Evolutionary conservation across 2,797 vertebrate species (phyloP).

Genomic region (Acanthurus lineatus): DNA sequence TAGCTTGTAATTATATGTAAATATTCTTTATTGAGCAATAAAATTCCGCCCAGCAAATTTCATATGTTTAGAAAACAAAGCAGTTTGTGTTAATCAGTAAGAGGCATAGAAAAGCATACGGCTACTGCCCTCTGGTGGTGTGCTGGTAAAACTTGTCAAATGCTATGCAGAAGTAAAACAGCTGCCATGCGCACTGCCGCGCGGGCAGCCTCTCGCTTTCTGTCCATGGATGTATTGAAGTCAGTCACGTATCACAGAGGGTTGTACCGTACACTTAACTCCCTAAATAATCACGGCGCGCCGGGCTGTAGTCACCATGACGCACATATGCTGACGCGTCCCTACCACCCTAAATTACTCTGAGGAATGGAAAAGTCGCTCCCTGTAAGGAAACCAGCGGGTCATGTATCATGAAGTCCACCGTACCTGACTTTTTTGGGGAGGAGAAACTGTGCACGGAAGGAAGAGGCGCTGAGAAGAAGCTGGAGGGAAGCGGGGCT

Average conservation of each 20-base stretch:
- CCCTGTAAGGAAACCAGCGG: neutral
- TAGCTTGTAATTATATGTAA: neutral
- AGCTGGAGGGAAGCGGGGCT: neutral
- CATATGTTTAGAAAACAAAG: neutral
- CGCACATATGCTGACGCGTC: neutral
- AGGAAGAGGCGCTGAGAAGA: neutral
- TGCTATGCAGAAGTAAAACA: rapidly evolving
- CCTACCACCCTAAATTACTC: neutral
- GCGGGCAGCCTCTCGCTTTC: too few species aligned
- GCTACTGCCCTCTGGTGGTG: slow-evolving; percentile 39
- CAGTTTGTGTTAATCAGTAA: neutral
- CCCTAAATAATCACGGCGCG: neutral
- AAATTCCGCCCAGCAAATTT: neutral
- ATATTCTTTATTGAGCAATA: neutral
- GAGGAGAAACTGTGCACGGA: neutral
- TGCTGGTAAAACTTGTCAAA: neutral
- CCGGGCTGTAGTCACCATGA: slow-evolving; percentile 13
- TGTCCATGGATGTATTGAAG: slow-evolving; percentile 22
- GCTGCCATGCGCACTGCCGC: slow-evolving; percentile 10
- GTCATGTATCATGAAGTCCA: neutral
- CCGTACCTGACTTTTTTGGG: neutral
- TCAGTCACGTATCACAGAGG: slow-evolving; percentile 49
- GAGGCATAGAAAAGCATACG: neutral
- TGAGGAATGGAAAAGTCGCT: neutral
- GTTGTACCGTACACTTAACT: neutral